Percentiles rank a stretch among this genome's conserved stretches.
These are phyloP conservation scores for Neomonachus schauinslandi DNA, from an alignment of 2,113 vertebrate genomes.

Conservation along the genomic window DNA sequence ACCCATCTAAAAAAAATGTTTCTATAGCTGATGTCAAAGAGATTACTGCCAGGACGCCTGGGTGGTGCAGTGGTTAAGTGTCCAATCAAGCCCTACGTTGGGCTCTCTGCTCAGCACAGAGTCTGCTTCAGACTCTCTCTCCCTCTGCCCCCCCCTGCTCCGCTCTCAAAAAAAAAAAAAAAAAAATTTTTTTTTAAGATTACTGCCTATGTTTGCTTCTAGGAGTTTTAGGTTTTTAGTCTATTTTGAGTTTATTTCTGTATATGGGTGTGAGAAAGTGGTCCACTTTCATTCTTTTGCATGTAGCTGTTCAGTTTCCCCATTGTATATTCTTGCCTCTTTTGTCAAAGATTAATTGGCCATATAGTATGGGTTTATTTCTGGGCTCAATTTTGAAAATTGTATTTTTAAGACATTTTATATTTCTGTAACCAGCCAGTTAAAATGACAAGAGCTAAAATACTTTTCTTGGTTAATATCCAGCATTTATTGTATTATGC, in stretches of 20 bases:
- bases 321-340: background rate
- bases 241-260: background rate
- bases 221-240: background rate
- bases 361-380: background rate
- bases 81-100: background rate
- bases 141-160: no score
- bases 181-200: no score
- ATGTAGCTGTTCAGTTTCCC: background rate
- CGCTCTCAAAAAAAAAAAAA: background rate
- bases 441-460: constrained; percentile 18
- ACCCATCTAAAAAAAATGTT: background rate
- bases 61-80: background rate
- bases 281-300: background rate
- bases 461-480: background rate
- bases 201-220: background rate
- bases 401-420: background rate
- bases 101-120: background rate
- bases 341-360: background rate
- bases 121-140: no score
- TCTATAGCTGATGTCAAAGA: background rate
- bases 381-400: background rate
- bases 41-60: background rate
- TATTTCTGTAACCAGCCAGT: background rate
- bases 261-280: background rate
- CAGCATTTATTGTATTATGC: background rate